Percentiles rank a stretch among this genome's conserved stretches.
Evolutionary conservation across 2,113 vertebrate species (phyloP).

Genomic region (Sebastes schlegelii): DNA sequence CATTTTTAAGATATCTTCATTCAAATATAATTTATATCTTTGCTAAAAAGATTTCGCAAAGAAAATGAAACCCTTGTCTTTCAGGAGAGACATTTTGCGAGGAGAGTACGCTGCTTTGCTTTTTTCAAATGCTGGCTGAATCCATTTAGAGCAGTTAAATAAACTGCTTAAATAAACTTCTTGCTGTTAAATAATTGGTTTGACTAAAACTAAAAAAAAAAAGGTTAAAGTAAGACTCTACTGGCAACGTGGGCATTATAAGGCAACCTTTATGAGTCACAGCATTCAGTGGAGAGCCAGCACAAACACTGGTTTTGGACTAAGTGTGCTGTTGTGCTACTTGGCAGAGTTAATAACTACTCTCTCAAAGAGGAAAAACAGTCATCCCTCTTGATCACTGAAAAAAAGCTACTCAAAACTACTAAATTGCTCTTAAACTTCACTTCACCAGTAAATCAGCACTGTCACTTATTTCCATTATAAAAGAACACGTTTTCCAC

Average conservation of each 20-base stretch:
- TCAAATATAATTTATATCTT: neutral
- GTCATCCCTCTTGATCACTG: slow-evolving; percentile 59
- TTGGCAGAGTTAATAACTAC: slow-evolving; percentile 64
- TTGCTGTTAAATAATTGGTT: slow-evolving; percentile 61
- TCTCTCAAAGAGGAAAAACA: slow-evolving; percentile 64
- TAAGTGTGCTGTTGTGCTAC: slow-evolving; percentile 59
- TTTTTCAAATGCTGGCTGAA: slow-evolving; percentile 27
- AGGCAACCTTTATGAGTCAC: slow-evolving; percentile 74
- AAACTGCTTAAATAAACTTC: slow-evolving; percentile 27
- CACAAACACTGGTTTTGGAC: slow-evolving; percentile 65
- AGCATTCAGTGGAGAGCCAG: slow-evolving; percentile 61
- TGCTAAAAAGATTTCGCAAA: slow-evolving; percentile 1
- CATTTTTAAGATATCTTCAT: neutral
- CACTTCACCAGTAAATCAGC: slow-evolving; percentile 37
- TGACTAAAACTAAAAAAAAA: slow-evolving; percentile 57
- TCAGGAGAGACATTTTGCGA: neutral
- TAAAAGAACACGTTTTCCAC: slow-evolving; percentile 12
- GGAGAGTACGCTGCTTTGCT: slow-evolving; percentile 9
- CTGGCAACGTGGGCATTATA: slow-evolving; percentile 57
- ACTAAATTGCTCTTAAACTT: slow-evolving; percentile 56
- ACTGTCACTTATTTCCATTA: slow-evolving; percentile 20
- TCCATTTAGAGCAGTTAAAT: slow-evolving; percentile 12
- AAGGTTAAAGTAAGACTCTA: slow-evolving; percentile 48
- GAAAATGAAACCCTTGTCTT: neutral
- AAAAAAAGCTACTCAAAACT: slow-evolving; percentile 58